Conservation (phyloP, 2,888 invertebrate species). For the Arctia plantaginis region DNA sequence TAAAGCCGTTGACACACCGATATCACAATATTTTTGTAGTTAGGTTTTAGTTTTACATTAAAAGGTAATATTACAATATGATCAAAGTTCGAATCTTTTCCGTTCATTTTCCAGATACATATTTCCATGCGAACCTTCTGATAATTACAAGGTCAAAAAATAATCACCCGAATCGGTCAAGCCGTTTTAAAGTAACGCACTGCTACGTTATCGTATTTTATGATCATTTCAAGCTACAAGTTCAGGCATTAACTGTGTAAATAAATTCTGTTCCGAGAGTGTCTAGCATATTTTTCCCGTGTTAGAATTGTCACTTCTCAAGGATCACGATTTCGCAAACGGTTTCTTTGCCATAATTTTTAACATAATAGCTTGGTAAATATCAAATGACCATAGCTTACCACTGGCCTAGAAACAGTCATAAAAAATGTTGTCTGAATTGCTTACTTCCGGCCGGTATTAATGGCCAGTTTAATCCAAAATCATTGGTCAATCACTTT, state of each 20-base stretch:
- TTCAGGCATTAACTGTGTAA: neutral
- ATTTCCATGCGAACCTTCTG: too few species aligned
- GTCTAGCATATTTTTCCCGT: constrained; percentile 33
- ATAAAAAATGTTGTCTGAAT: neutral
- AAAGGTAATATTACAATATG: too few species aligned
- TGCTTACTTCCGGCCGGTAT: neutral
- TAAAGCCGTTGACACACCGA: too few species aligned
- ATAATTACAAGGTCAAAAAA: too few species aligned
- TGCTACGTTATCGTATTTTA: neutral
- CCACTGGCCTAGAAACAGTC: neutral
- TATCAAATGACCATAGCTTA: constrained; percentile 20
- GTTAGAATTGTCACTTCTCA: constrained; percentile 11
- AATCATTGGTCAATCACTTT: neutral
- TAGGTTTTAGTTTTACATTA: too few species aligned
- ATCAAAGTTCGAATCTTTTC: neutral
- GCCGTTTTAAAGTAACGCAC: neutral
- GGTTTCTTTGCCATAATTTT: constrained; percentile 31
- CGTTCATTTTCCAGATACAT: too few species aligned
- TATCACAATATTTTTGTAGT: too few species aligned
- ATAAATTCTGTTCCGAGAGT: constrained; percentile 22
- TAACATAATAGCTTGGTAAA: constrained; percentile 26
- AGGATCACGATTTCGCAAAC: constrained; percentile 24
- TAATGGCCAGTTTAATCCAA: neutral
- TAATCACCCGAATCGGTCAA: neutral
- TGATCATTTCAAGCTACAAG: neutral